Percentiles rank a stretch among this genome's conserved stretches.
Conservation (phyloP, 2,113 vertebrate species). For the Athene cunicularia region DNA sequence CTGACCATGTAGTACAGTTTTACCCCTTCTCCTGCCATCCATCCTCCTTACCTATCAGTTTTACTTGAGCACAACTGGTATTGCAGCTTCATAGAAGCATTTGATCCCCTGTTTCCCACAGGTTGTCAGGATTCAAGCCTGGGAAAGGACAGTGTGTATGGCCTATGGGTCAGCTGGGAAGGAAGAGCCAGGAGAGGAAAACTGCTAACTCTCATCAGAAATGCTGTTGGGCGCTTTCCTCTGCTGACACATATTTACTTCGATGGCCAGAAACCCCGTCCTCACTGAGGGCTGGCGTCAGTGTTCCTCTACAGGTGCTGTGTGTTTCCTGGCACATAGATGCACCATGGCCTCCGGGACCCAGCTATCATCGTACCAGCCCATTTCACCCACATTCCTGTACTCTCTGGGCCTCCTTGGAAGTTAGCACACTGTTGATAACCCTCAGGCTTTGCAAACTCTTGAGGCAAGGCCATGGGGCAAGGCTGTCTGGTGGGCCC, state of each 20-base stretch:
- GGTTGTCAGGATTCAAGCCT: neutral
- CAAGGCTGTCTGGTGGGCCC: neutral
- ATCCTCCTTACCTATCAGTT: neutral
- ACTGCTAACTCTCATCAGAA: neutral
- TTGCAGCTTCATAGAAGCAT: neutral
- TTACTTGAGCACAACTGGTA: neutral
- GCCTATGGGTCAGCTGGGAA: neutral
- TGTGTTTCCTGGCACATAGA: neutral
- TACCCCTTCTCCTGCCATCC: neutral
- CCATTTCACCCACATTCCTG: neutral
- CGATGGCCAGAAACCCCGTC: neutral
- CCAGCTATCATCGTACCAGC: neutral
- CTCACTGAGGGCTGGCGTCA: fast-evolving
- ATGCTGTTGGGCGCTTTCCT: neutral
- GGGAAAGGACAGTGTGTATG: neutral
- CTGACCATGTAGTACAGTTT: fast-evolving
- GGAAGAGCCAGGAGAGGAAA: neutral
- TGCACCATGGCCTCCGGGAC: neutral
- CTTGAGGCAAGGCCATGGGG: neutral
- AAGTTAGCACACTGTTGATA: neutral
- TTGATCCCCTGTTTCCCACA: neutral
- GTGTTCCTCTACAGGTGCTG: neutral
- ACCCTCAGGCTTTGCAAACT: neutral
- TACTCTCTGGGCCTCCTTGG: neutral
- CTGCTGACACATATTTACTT: neutral